Conservation (phyloP, 2,888 invertebrate species). For the Acanthopleura granulata region DNA sequence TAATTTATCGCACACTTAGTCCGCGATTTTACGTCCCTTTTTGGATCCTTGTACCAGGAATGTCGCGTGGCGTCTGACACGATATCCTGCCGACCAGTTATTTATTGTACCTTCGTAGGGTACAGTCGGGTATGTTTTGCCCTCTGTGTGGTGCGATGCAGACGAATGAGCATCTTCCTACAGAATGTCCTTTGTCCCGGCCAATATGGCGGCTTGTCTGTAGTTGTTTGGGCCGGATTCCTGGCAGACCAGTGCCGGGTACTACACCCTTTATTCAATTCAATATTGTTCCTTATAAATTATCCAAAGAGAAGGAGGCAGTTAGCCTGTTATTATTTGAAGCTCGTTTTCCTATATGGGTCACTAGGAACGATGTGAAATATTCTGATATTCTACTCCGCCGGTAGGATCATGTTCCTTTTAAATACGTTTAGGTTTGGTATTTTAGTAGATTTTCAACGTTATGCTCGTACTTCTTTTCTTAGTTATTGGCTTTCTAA, state of each 20-base stretch:
- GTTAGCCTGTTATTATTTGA: no score
- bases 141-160: not conserved
- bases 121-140: not conserved
- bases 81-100: constrained; percentile 11
- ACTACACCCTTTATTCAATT: not conserved
- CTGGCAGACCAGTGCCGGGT: not conserved
- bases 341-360: no score
- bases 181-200: not conserved
- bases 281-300: not conserved
- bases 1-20: not conserved
- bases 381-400: no score
- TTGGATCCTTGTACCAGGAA: constrained; percentile 3
- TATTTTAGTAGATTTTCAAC: no score
- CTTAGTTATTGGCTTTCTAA: no score
- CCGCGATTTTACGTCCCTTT: not conserved
- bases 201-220: not conserved
- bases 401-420: no score
- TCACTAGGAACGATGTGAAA: no score
- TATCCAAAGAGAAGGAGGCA: no score
- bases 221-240: not conserved
- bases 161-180: not conserved
- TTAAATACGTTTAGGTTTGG: no score
- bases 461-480: no score
- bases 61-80: constrained; percentile 1
- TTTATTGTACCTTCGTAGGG: not conserved